Percentiles rank a stretch among this genome's conserved stretches.
Conservation (phyloP, 2,888 invertebrate genomes). For the Apodemia zela region DNA sequence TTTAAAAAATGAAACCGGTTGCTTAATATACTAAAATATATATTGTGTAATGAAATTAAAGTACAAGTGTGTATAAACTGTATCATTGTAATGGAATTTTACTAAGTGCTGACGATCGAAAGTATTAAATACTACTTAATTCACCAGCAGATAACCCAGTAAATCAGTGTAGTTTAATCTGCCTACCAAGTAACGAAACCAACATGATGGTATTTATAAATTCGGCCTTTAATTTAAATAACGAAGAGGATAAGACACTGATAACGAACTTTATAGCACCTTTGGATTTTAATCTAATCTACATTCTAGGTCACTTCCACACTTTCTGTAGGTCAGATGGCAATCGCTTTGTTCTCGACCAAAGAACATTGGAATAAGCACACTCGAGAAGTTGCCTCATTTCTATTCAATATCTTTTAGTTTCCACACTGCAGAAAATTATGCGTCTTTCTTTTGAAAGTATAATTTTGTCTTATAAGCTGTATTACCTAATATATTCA, state of each 20-base stretch:
- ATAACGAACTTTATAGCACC: not conserved
- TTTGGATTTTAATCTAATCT: constrained; percentile 8
- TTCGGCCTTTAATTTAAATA: not conserved
- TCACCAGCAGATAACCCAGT: too few relatives aligned
- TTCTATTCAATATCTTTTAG: constrained; percentile 11
- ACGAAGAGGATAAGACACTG: not conserved
- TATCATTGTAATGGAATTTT: too few relatives aligned
- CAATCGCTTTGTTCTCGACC: constrained; percentile 12
- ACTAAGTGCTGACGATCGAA: too few relatives aligned
- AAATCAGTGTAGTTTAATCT: too few relatives aligned
- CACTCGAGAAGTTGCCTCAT: not conserved
- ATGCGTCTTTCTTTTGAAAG: not conserved
- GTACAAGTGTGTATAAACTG: too few relatives aligned
- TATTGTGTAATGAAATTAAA: too few relatives aligned
- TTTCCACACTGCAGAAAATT: not conserved
- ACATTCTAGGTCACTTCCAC: constrained; percentile 10
- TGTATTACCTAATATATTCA: not conserved
- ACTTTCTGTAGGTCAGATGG: constrained; percentile 13
- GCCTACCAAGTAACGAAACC: too few relatives aligned
- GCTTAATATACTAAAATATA: too few relatives aligned
- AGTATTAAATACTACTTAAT: too few relatives aligned
- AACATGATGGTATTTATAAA: too few relatives aligned
- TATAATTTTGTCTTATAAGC: not conserved
- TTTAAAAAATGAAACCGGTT: too few relatives aligned
- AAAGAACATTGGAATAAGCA: constrained; percentile 1